Evolutionary conservation across 2,113 vertebrate genomes (phyloP), one percentile per base, ranked within the genome.

Genomic region (Pelobates fuscus): DNA sequence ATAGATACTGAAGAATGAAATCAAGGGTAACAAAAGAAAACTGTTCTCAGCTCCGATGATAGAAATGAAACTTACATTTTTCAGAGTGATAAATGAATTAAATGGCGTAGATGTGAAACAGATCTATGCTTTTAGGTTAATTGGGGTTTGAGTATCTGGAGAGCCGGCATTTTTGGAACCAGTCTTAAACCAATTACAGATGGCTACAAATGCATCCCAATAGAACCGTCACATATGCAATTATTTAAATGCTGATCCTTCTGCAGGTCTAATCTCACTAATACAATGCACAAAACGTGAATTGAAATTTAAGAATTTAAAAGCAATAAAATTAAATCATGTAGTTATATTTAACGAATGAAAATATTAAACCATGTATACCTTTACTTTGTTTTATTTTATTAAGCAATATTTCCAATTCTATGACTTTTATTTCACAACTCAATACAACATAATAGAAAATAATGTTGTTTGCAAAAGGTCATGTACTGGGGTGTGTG

Each of bases 91-190:
- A 60, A 60, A 49, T 63, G 27, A 63, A 63, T 63, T 63, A 37
- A 32, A 63, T 37, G 17, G 6, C 2, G 27, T 37, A 20, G 29
- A 63, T 63, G 60, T 29, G 18, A 37, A 37, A 63, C 29, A 63
- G 29, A 63, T n/a, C 18, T 63, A 63, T 63, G 60, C 27, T 63
- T n/a, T 37, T 37, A 37, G 27, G 27, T 63, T 63, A 63, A 63
- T 32, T 62, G 30, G 60, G 60, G 60, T 24, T 29, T 60, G 58
- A 17, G 58, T 60, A 29, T 60, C 58, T 60, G 25, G 26, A 26
- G 58, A 60, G 29, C n/a, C 6, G 60, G 14, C 18, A 20, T 63
- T 63, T 49, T 32, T 63, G 27, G 60, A 37, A 63, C 60, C 30
- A 32, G 60, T 20, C 2, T 63, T 63, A 63, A 63, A 21, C 60